A percentile compares a stretch with the other conserved stretches of the same genome.
Evolutionary conservation across 2,797 vertebrate species (phyloP).

Genomic region (Phoebastria nigripes): DNA sequence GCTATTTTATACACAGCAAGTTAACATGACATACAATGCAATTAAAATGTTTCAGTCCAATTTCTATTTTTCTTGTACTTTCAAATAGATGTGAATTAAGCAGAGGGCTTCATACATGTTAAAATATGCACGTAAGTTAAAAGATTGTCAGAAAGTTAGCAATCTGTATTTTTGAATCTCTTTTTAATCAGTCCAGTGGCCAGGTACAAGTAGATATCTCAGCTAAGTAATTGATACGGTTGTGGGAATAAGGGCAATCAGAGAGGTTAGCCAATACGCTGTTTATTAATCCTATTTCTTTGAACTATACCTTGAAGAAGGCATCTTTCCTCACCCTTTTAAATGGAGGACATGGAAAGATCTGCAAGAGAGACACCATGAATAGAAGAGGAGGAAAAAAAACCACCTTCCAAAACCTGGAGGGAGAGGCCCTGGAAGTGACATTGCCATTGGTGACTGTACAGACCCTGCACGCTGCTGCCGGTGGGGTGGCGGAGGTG

Average conservation of each 20-base stretch:
- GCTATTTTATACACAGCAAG: conserved; percentile 67
- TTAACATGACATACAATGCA: conserved; percentile 45
- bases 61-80: conserved; percentile 51
- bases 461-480: background rate
- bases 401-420: background rate
- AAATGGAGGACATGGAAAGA: background rate
- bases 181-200: background rate
- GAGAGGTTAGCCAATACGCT: background rate
- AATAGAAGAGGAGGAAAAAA: background rate
- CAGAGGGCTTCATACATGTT: background rate
- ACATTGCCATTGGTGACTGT: background rate
- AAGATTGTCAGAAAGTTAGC: background rate
- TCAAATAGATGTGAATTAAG: background rate
- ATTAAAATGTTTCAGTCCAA: conserved; percentile 41
- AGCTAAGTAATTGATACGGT: background rate
- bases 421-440: background rate
- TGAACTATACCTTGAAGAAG: background rate
- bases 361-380: background rate
- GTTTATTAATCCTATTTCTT: background rate
- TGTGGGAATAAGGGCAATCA: background rate
- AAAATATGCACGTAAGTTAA: background rate
- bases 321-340: background rate
- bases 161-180: background rate
- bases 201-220: background rate
- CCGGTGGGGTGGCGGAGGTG: background rate